Evolutionary conservation across 1,140 invertebrate species (phyloP), one percentile per base, ranked within the genome.

Genomic region (Oncopeltus fasciatus): DNA sequence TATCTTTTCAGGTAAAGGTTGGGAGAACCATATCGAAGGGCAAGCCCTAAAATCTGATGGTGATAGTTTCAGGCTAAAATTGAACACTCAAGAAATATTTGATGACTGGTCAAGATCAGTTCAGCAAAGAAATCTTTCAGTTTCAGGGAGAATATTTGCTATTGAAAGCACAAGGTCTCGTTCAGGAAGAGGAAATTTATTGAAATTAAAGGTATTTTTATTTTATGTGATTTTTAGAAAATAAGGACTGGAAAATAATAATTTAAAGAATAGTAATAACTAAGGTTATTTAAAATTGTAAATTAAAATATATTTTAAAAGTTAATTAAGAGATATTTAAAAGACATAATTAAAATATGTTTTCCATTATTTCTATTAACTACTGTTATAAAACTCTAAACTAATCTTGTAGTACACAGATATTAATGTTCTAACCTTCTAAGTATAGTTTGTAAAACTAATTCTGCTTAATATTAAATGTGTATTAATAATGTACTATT

Each of bases 1-100:
- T 69, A 5, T 58, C 14, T 56, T 14, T 69, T 53, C 53, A 86
- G 85, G 93, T 14, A 95, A 96, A 76, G 95, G 93, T 31, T 99
- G 97, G 97, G 95, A 98, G 74, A 95, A 93, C 70, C 95, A 99
- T 73, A 94, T 98, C 27, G 97, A 99, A 74, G 96, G 97, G 56
- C 93, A 98, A 72, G 96, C 98, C 72, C 75, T 99, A 46, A 99
- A 99, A 77, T 88, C 86, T 9, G 95, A 98, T 74, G 95, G 95
- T 12, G 96, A 99, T 69, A 97, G 92, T 74, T 99, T 99, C 74
- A 84, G 93, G 27, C 74, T 90, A 38, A 98, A 99, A 75, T 75
- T 98, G 2, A 94, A 95, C 68, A 98, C 95, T 4, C 86, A 92
- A 72, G 90, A 94, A 70, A 91, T 99, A 49, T 98, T 98, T 74